Evolutionary conservation across 35 echinoderm and acorn worm species (phyloP).

Genomic region (Ptychodera flava): DNA sequence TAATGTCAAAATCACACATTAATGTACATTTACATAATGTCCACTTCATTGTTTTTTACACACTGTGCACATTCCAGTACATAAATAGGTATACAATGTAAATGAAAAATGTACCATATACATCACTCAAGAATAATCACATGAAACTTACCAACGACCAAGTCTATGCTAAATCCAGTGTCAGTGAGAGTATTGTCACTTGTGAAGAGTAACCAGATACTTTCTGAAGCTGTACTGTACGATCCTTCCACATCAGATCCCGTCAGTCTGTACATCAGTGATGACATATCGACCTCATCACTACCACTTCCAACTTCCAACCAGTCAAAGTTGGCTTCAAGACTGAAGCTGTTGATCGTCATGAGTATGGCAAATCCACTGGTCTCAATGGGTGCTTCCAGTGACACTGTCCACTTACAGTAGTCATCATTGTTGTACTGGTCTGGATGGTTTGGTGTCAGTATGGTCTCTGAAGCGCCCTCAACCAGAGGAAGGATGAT

Average conservation of each 20-base stretch:
- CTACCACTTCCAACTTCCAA: conserved; percentile 51
- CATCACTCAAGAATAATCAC: no score
- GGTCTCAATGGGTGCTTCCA: conserved; percentile 11
- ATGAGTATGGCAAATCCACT: conserved; percentile 31
- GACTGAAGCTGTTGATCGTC: conserved; percentile 57
- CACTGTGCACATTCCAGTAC: no score
- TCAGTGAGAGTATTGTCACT: conserved; percentile 35
- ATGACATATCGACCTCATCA: conserved; percentile 21
- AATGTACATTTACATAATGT: no score
- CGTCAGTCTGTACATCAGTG: conserved; percentile 37
- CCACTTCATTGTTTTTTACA: no score
- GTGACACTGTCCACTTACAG: conserved; percentile 50
- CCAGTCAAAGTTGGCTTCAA: conserved; percentile 56
- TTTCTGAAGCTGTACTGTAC: conserved; percentile 27
- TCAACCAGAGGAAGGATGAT: not conserved
- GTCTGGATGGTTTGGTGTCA: conserved; percentile 60
- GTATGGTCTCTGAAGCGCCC: conserved; percentile 18
- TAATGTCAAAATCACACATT: no score
- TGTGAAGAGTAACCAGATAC: conserved; percentile 74
- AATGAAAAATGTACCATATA: no score
- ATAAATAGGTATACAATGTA: no score
- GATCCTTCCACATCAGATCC: conserved; percentile 20
- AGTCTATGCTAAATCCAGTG: conserved; percentile 45
- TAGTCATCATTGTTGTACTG: conserved; percentile 48
- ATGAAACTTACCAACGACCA: conserved; percentile 67